Percentiles rank a stretch among this genome's conserved stretches.
Conservation (phyloP, 2,888 invertebrate species). For the Cyaniris semiargus region DNA sequence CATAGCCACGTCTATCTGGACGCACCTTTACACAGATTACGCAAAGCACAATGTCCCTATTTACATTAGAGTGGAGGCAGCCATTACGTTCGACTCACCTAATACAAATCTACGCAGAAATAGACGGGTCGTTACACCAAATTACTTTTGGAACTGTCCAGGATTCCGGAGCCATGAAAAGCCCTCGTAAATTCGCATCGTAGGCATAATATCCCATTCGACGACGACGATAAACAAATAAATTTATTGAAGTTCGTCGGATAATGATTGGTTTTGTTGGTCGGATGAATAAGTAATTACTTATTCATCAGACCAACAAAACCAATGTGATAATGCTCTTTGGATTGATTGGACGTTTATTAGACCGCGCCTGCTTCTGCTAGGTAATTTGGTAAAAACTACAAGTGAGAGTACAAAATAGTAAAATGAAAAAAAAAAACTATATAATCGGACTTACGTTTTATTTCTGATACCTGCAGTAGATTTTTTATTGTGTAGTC, state of each 20-base stretch:
- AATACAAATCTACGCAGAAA: slow-evolving; percentile 33
- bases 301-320: no score
- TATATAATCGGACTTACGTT: no score
- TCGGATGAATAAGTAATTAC: background rate
- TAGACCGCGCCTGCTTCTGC: background rate
- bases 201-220: slow-evolving; percentile 37
- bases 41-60: background rate
- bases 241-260: slow-evolving; percentile 31
- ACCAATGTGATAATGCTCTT: background rate
- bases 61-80: slow-evolving; percentile 12
- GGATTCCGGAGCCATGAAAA: slow-evolving; percentile 42
- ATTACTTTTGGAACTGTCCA: slow-evolving; percentile 42
- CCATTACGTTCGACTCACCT: slow-evolving; percentile 9
- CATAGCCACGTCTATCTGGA: background rate
- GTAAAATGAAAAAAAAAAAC: no score
- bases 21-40: background rate
- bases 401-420: background rate
- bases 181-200: slow-evolving; percentile 43
- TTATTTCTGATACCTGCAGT: no score
- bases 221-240: slow-evolving; percentile 39
- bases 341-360: background rate
- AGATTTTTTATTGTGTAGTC: no score
- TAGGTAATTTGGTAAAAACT: background rate
- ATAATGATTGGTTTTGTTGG: slow-evolving; percentile 25
- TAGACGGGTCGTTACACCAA: slow-evolving; percentile 42